Base-by-base conservation (phyloP, 2,113 vertebrate genomes). In the Oostethus manadensis region DNA sequence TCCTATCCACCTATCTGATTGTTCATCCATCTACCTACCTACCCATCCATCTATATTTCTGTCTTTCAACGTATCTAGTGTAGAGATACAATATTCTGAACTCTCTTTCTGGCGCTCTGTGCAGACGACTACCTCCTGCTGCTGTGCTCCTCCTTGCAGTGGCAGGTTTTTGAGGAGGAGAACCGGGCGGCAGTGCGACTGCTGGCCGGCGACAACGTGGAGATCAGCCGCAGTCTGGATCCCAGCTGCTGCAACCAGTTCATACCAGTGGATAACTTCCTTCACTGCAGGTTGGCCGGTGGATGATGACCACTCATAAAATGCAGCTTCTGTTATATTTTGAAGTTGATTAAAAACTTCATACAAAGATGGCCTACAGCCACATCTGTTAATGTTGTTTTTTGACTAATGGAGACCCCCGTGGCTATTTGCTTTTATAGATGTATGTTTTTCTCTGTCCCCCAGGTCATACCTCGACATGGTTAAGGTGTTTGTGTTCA, bases 141-240 rank as follows among this genome's bases (percentile, higher is more conserved):
- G 76, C 76, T 90, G 56, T 86, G 79, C 58, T 88, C 89, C 1
- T 92, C 90, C 49, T 84, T 92, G 58, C 90, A 91, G 83, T 82
- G 87, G 87, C 88, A 89, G 29, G 89, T 89, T n/a, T 90, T 90
- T 58, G 69, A 88, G 69, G 88, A 90, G 26, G 83, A 92, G 82
- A 89, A 91, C 65, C 86, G 81, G 10, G 83, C 77, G 0, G 68
- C 51, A 0, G 60, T 82, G 29, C 86, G 89, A 17, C 60, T 82
- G 38, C 8, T 70, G 35, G 88, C 88, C 0, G 90, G 89, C 51
- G 89, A 90, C 20, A 86, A 88, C 0, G 51, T 84, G 3, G 90
- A 89, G 68, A 91, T 91, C 60, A 83, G 89, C 62, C 70, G 72
- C 15, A 85, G 74, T 50, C 73, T 90, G 17, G 85, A 90, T 40